These are phyloP conservation scores for Misgurnus mizolepis DNA, from an alignment of 2,113 vertebrate genomes.

Conservation along the genomic window DNA sequence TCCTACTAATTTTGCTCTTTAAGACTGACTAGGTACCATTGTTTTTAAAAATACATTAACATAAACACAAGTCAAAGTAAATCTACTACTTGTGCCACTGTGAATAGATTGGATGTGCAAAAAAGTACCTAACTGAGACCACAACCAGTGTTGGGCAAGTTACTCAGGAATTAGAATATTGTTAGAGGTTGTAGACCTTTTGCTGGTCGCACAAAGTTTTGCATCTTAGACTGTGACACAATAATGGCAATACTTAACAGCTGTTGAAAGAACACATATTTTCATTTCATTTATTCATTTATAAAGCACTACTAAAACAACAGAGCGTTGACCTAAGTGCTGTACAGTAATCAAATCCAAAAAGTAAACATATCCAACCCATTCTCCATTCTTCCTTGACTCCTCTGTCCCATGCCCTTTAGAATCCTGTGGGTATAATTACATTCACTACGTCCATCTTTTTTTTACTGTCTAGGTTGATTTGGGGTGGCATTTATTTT, in stretches of 20 bases:
- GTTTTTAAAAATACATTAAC: no score
- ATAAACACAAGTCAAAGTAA: not conserved
- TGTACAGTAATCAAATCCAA: not conserved
- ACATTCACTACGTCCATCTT: not conserved
- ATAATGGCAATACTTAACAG: not conserved
- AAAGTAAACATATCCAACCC: not conserved
- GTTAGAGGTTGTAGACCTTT: no score
- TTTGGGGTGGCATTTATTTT: not conserved
- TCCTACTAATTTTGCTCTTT: not conserved
- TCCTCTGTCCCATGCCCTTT: not conserved
- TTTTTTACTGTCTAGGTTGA: not conserved
- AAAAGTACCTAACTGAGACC: no score
- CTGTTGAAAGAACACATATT: not conserved
- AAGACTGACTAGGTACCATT: no score
- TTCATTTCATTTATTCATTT: not conserved
- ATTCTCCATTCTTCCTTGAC: conserved; percentile 9
- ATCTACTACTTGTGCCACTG: not conserved
- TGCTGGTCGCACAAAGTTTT: not conserved
- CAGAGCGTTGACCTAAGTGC: not conserved
- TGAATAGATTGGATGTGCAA: not conserved
- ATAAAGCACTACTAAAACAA: not conserved
- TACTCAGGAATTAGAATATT: no score
- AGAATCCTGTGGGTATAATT: not conserved
- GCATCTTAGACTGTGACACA: conserved; percentile 1
- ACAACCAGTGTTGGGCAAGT: no score